phyloP scores from a whole-genome alignment of 37 sponge, comb jelly and placozoan species.

The Halisarca cf. caerulea region DNA sequence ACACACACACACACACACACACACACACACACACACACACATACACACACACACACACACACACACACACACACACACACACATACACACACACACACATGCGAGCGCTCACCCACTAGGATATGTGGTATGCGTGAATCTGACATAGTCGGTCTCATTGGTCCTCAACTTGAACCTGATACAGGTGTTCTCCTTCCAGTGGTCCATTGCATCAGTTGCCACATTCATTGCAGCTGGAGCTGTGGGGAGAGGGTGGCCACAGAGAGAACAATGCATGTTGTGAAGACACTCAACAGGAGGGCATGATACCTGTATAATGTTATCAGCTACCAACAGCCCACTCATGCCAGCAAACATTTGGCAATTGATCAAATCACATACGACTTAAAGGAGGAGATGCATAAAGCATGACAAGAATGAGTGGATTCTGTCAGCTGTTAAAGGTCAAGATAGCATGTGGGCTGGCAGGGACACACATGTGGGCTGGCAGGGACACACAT shows the following conservation, averaged over 20 bases:
- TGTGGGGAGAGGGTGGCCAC: not conserved
- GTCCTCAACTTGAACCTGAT: not conserved
- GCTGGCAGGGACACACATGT: no score
- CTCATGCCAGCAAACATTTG: no score
- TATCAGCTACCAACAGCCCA: no score
- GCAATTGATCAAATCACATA: no score
- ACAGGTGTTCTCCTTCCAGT: slow-evolving; percentile 4
- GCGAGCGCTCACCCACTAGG: not conserved
- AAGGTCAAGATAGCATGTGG: no score
- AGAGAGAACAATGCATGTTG: not conserved
- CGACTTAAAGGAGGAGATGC: no score
- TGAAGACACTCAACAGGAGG: no score
- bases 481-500: no score
- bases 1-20: slow-evolving; percentile 7
- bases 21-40: slow-evolving; percentile 36
- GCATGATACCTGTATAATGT: no score
- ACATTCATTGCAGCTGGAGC: not conserved
- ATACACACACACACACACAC: slow-evolving; percentile 22
- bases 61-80: slow-evolving; percentile 10
- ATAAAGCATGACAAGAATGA: no score
- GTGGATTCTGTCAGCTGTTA: no score
- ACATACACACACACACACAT: not conserved
- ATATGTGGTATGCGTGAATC: not conserved
- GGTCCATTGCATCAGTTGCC: not conserved
- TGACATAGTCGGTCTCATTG: not conserved